Conservation (phyloP, 1,140 invertebrate species). For the Portunus trituberculatus region DNA sequence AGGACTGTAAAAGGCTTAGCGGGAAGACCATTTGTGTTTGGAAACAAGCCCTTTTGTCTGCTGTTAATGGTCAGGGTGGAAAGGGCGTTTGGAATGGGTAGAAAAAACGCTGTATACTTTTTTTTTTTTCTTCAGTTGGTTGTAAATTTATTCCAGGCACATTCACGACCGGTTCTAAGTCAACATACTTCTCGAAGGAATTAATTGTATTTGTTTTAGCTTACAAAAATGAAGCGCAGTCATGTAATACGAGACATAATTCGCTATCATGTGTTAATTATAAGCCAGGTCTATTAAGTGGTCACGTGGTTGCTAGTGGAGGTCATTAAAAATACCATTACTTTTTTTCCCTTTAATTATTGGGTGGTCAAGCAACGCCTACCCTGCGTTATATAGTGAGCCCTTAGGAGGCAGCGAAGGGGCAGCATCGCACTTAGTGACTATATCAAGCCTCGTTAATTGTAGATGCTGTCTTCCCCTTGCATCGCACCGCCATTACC, state of each 20-base stretch:
- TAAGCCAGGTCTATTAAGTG: neutral
- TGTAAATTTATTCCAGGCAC: neutral
- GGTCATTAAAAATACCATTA: neutral
- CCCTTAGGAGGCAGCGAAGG: neutral
- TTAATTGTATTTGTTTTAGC: neutral
- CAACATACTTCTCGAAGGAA: neutral
- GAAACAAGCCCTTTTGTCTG: constrained; percentile 17
- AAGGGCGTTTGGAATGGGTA: neutral
- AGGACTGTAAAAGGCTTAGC: constrained; percentile 37
- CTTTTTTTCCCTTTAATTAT: neutral
- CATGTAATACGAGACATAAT: neutral
- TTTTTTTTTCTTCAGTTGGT: neutral
- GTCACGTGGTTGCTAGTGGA: neutral
- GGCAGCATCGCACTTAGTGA: constrained; percentile 1
- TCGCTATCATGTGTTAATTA: neutral
- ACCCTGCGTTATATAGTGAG: neutral
- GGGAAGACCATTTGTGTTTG: constrained; percentile 38
- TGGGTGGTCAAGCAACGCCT: neutral
- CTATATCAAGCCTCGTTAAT: neutral
- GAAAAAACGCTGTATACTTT: neutral
- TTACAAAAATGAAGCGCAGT: neutral
- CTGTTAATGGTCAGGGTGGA: neutral
- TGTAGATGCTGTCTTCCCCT: neutral
- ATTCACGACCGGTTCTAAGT: neutral
- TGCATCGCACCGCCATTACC: neutral